Base-by-base conservation (phyloP, 2,888 invertebrate genomes). In the Cosmorhoe ocellata region DNA sequence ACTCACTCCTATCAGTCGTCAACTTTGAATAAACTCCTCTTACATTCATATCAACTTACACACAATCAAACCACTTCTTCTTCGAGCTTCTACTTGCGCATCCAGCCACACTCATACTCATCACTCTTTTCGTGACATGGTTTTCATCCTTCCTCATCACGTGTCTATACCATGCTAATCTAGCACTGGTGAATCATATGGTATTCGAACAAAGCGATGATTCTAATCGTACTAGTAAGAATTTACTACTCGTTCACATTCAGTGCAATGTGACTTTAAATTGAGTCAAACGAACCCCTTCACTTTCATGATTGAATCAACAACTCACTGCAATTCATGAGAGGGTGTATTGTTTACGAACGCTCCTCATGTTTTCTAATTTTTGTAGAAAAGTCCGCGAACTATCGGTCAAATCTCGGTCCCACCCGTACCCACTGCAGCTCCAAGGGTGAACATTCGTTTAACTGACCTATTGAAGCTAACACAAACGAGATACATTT, bases 391-490 rank as follows among this genome's bases (percentile, higher is more conserved):
- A 50, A 59, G 51, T 60, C 59, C 63, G 61, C 62, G 64, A 56
- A 66, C 73, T 82, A 83, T 82, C 83, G 81, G 84, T 81, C 77
- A 78, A 63, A 83, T 84, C 81, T 80, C 53, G 46, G 81, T 80
- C 68, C 79, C 74, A 73, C 68, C 72, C 77, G 78, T 78, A 69
- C n/a, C n/a, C n/a, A n/a, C 76, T 75, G 51, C 51, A 40, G 66
- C 65, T 61, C 44, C 42, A 13, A 69, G 76, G 84, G 78, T 84
- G 81, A 84, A 84, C 63, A 81, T 60, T 69, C 85, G 75, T 69
- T 76, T 84, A 82, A 84, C 76, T 82, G 79, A 84, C 81, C 83
- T 76, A 80, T 75, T 76, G 66, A 62, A 47, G 61, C 7, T 8
- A n/a, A 6, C 3, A 39, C 34, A 53, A 42, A 66, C 53, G 42